Percentiles rank a stretch among this genome's conserved stretches.
phyloP scores from a whole-genome alignment of 37 sponge, comb jelly and placozoan species.

The Ephydatia muelleri region DNA sequence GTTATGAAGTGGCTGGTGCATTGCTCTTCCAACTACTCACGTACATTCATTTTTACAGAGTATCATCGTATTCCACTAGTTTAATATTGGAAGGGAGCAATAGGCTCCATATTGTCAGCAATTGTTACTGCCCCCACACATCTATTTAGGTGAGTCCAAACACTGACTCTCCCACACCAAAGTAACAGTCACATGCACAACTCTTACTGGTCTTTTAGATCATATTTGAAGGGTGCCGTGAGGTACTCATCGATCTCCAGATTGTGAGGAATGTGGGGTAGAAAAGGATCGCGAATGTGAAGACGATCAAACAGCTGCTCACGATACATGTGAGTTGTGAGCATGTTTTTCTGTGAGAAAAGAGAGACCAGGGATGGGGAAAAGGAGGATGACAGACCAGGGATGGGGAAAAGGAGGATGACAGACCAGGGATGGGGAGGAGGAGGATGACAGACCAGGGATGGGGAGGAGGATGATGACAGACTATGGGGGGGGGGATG shows the following conservation, averaged over 20 bases:
- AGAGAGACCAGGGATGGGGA: too few species aligned
- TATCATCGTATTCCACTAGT: too few species aligned
- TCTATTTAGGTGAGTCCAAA: not conserved
- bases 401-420: not conserved
- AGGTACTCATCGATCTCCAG: slow-evolving; percentile 60
- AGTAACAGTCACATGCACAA: too few species aligned
- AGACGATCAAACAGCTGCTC: slow-evolving; percentile 57
- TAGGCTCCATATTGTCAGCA: too few species aligned
- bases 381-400: too few species aligned
- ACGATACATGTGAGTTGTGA: slow-evolving; percentile 7
- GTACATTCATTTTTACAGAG: too few species aligned
- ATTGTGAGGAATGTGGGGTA: slow-evolving; percentile 64
- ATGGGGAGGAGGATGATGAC: not conserved
- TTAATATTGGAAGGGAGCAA: too few species aligned
- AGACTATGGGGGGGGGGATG: not conserved
- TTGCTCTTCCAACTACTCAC: too few species aligned
- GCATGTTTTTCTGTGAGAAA: slow-evolving; percentile 36
- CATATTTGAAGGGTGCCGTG: slow-evolving; percentile 76
- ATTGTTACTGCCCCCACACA: too few species aligned
- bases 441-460: not conserved
- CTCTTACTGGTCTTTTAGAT: slow-evolving; percentile 64
- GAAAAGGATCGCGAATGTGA: slow-evolving; percentile 61
- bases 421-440: not conserved
- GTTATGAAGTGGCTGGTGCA: too few species aligned
- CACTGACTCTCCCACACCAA: not conserved